Evolutionary conservation across 1,140 invertebrate species (phyloP).

Genomic region (Formica selysi): DNA sequence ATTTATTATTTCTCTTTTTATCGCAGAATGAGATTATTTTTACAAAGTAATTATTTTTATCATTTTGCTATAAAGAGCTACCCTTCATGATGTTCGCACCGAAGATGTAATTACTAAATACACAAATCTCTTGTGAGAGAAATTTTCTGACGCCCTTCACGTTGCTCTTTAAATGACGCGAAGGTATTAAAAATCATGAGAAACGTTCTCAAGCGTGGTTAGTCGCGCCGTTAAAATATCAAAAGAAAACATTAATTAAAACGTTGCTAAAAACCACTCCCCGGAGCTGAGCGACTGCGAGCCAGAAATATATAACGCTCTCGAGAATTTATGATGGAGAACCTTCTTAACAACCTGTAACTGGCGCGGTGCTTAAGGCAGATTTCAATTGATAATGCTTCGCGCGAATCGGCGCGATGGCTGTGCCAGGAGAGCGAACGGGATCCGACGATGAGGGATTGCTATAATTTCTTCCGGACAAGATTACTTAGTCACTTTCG

Average conservation of each 20-base stretch:
- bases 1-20: background rate
- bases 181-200: conserved; percentile 14
- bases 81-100: background rate
- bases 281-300: conserved; percentile 24
- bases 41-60: background rate
- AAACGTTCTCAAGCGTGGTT: conserved; percentile 18
- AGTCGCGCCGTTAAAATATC: conserved; percentile 28
- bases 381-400: conserved; percentile 70
- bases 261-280: conserved; percentile 43
- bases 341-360: conserved; percentile 72
- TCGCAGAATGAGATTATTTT: background rate
- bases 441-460: conserved; percentile 62
- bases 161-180: conserved; percentile 12
- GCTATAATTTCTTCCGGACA: conserved; percentile 62
- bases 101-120: conserved; percentile 9
- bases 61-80: background rate
- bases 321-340: conserved; percentile 66
- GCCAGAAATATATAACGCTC: conserved; percentile 40
- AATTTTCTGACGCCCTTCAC: background rate
- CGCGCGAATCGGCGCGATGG: conserved; percentile 25
- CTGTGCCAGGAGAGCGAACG: conserved; percentile 5
- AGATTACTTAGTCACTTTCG: conserved; percentile 56
- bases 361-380: conserved; percentile 61
- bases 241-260: conserved; percentile 74
- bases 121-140: background rate